These are phyloP conservation scores for Contarinia nasturtii DNA, from an alignment of 1,140 invertebrate species.

Conservation along the genomic window DNA sequence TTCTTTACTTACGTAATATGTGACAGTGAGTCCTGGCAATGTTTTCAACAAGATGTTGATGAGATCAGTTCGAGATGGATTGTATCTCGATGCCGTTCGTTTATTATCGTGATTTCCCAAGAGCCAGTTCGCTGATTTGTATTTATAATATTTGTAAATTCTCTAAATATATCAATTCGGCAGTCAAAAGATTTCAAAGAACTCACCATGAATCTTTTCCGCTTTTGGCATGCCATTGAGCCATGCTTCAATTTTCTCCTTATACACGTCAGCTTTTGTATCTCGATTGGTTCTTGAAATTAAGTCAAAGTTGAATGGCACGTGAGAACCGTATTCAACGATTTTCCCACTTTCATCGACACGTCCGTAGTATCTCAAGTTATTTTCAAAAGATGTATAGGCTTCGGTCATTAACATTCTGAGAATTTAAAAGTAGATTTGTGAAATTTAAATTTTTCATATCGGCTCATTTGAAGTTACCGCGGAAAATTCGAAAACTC, in stretches of 20 bases:
- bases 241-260: slow-evolving; percentile 31
- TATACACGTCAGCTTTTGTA: slow-evolving; percentile 31
- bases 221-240: slow-evolving; percentile 31
- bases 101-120: slow-evolving; percentile 49
- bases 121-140: too few species aligned
- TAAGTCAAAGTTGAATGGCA: slow-evolving; percentile 44
- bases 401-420: slow-evolving; percentile 41
- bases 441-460: too few species aligned
- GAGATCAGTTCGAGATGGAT: slow-evolving; percentile 36
- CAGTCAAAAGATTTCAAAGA: too few species aligned
- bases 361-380: slow-evolving; percentile 39
- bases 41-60: slow-evolving; percentile 47
- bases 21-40: slow-evolving; percentile 49
- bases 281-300: slow-evolving; percentile 26
- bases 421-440: too few species aligned
- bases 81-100: slow-evolving; percentile 36
- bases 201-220: slow-evolving; percentile 24
- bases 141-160: too few species aligned
- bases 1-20: slow-evolving; percentile 32
- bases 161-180: not conserved
- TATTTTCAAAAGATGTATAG: slow-evolving; percentile 29
- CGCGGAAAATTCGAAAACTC: slow-evolving; percentile 13
- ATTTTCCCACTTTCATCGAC: slow-evolving; percentile 25
- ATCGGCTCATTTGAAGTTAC: too few species aligned
- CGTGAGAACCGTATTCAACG: slow-evolving; percentile 30